These are phyloP conservation scores for Anarsia innoxiella DNA, from an alignment of 2,888 invertebrate species.

Conservation along the genomic window DNA sequence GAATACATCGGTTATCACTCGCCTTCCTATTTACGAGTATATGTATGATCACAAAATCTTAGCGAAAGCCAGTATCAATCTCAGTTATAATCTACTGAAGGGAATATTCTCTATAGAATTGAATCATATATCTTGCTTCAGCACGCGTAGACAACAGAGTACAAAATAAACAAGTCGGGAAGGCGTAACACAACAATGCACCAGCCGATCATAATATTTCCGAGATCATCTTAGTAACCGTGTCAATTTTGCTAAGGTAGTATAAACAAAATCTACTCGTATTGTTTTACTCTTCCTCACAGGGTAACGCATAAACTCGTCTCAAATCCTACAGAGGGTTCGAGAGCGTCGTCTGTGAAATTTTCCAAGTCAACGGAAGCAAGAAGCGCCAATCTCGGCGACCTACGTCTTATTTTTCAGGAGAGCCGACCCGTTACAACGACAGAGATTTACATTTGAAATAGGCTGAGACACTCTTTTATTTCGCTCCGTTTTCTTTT, in stretches of 20 bases:
- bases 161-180: background rate
- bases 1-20: too few relatives aligned
- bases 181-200: background rate
- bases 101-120: slow-evolving; percentile 1
- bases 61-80: too few relatives aligned
- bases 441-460: slow-evolving; percentile 67
- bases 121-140: slow-evolving; percentile 1
- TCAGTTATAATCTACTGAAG: too few relatives aligned
- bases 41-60: too few relatives aligned
- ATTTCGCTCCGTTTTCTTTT: slow-evolving; percentile 48
- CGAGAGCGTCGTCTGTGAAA: slow-evolving; percentile 45
- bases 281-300: slow-evolving; percentile 52
- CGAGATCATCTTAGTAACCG: slow-evolving; percentile 19
- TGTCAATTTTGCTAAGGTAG: slow-evolving; percentile 32
- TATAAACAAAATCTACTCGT: slow-evolving; percentile 32
- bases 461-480: slow-evolving; percentile 56
- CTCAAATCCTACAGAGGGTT: slow-evolving; percentile 50
- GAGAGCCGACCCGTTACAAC: slow-evolving; percentile 55
- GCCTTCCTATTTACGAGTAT: too few relatives aligned
- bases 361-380: slow-evolving; percentile 57
- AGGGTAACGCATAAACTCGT: slow-evolving; percentile 49
- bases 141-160: background rate
- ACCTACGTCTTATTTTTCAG: slow-evolving; percentile 62
- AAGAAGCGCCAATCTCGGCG: slow-evolving; percentile 55
- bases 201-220: slow-evolving; percentile 1